These are phyloP conservation scores for Dendrocopos noguchii DNA, from an alignment of 2,113 vertebrate genomes.

Conservation along the genomic window DNA sequence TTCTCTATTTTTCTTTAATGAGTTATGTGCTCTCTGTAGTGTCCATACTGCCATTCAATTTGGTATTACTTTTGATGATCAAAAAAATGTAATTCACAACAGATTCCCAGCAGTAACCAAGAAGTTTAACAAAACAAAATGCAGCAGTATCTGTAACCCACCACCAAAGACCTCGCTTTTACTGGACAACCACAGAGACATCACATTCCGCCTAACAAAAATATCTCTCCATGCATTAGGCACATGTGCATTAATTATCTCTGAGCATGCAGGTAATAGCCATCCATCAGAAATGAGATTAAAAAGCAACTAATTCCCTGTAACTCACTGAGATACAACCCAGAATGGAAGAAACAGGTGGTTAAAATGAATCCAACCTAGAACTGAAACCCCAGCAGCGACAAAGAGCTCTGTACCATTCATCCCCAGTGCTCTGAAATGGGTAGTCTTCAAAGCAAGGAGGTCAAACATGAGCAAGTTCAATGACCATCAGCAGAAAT, in stretches of 20 bases:
- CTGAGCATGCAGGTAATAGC: slow-evolving; percentile 5
- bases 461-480: neutral
- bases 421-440: neutral
- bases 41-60: neutral
- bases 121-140: slow-evolving; percentile 2
- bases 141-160: neutral
- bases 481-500: neutral
- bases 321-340: neutral
- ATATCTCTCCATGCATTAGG: neutral
- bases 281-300: slow-evolving; percentile 38
- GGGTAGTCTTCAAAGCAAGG: neutral
- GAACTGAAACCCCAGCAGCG: neutral
- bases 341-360: slow-evolving; percentile 4
- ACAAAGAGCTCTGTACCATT: neutral
- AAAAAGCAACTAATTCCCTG: slow-evolving; percentile 37
- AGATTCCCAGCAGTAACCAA: slow-evolving; percentile 19
- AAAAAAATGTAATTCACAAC: neutral
- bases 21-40: neutral
- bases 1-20: slow-evolving; percentile 7
- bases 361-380: neutral
- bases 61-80: neutral
- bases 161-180: neutral
- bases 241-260: neutral
- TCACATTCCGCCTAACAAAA: slow-evolving; percentile 13
- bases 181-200: neutral